phyloP scores from a whole-genome alignment of 2,797 vertebrate genomes.

The Tiaroga cobitis region DNA sequence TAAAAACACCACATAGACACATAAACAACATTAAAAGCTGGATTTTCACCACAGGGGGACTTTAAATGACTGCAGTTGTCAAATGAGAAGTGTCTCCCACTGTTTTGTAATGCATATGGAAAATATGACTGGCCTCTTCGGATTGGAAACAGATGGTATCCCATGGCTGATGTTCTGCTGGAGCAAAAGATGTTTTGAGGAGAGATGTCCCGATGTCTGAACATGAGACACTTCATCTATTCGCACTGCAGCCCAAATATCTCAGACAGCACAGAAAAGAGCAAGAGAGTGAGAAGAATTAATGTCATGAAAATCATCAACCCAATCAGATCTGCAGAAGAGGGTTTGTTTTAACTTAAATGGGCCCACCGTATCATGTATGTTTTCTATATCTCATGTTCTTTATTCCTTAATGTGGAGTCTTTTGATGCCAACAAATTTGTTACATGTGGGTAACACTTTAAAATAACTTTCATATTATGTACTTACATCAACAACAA shows the following conservation, averaged over 20 bases:
- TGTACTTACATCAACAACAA: too few relatives aligned
- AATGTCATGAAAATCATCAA: background rate
- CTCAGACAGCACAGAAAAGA: background rate
- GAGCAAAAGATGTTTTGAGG: conserved; percentile 34
- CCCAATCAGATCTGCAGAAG: background rate
- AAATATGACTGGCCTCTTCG: conserved; percentile 49
- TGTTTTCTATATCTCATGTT: background rate
- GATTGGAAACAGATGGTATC: conserved; percentile 47
- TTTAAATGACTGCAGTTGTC: conserved; percentile 7
- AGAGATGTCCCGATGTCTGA: conserved; percentile 21
- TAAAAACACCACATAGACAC: too few relatives aligned
- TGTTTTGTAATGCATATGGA: conserved; percentile 44
- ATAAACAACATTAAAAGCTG: too few relatives aligned
- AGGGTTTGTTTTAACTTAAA: background rate
- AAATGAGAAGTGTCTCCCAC: background rate
- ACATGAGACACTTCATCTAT: background rate
- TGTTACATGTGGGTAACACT: background rate
- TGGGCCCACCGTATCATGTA: background rate
- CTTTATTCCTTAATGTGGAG: background rate
- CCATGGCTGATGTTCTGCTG: conserved; percentile 37
- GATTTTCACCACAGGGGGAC: too few relatives aligned
- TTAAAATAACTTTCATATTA: too few relatives aligned
- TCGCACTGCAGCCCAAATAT: background rate
- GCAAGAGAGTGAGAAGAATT: background rate
- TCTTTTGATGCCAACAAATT: background rate